These are phyloP conservation scores for Triplophysa dalaica DNA, from an alignment of 2,113 vertebrate genomes.

Conservation along the genomic window DNA sequence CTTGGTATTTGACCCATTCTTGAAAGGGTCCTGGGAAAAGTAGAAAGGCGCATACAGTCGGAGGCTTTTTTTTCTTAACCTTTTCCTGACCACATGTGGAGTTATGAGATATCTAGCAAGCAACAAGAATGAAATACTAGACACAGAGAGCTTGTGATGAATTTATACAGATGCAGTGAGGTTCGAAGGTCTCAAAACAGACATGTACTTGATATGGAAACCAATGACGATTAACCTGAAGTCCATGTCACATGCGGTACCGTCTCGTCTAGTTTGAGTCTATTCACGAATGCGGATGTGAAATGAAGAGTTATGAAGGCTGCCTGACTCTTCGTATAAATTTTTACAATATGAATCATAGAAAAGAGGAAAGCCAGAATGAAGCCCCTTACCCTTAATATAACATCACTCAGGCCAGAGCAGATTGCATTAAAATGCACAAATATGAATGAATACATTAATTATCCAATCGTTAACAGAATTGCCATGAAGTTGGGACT, in stretches of 20 bases:
- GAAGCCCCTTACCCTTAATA: no score
- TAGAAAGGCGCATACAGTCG: conserved; percentile 20
- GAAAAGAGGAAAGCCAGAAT: no score
- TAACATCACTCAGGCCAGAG: no score
- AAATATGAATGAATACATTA: no score
- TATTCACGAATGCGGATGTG: neutral
- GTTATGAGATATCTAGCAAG: conserved; percentile 72
- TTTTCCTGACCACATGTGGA: conserved; percentile 72
- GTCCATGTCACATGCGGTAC: conserved; percentile 2
- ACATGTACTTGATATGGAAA: conserved; percentile 1
- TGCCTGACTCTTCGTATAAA: neutral
- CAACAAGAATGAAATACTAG: conserved; percentile 66
- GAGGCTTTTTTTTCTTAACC: conserved; percentile 65
- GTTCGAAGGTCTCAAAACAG: neutral
- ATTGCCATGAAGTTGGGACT: no score
- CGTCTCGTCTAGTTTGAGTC: conserved; percentile 4
- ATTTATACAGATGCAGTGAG: neutral
- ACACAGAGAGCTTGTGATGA: neutral
- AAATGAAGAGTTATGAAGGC: conserved; percentile 18
- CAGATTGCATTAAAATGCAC: no score
- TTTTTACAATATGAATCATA: no score
- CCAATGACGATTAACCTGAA: conserved; percentile 3
- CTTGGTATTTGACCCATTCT: conserved; percentile 26
- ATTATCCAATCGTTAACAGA: no score
- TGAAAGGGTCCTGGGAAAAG: conserved; percentile 17